A percentile compares a stretch with the other conserved stretches of the same genome.
Evolutionary conservation across 2,888 invertebrate species (phyloP).

Genomic region (Crocallis elinguaria): DNA sequence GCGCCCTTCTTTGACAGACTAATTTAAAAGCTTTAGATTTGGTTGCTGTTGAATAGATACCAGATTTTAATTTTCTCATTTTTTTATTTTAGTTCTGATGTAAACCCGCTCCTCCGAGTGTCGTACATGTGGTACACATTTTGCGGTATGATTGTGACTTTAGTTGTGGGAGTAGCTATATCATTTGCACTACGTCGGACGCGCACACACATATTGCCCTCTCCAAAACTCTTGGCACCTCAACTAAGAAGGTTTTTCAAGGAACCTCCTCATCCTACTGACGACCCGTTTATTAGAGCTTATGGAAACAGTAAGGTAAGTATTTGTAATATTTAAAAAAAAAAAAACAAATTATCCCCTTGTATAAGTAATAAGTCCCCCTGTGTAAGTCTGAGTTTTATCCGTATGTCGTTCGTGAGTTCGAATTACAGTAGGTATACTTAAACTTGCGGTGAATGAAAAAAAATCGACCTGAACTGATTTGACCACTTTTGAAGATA

Average conservation of each 20-base stretch:
- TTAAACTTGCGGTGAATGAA: too few relatives aligned
- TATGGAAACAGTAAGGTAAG: slow-evolving; percentile 69
- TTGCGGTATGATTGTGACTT: slow-evolving; percentile 63
- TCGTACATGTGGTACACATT: slow-evolving; percentile 93
- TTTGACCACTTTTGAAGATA: too few relatives aligned
- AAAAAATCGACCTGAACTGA: too few relatives aligned
- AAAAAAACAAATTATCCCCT: neutral
- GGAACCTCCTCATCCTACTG: slow-evolving; percentile 75
- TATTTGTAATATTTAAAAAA: neutral
- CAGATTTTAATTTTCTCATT: neutral
- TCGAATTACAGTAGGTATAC: too few relatives aligned
- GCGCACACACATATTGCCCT: slow-evolving; percentile 63
- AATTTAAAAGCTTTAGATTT: neutral
- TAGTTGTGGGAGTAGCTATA: slow-evolving; percentile 61
- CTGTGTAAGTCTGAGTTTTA: too few relatives aligned
- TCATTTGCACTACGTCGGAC: slow-evolving; percentile 60
- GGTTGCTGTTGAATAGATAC: neutral
- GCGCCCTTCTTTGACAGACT: neutral
- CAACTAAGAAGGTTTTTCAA: slow-evolving; percentile 86
- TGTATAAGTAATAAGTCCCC: too few relatives aligned
- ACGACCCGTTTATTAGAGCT: slow-evolving; percentile 71
- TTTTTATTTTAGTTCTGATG: slow-evolving; percentile 69
- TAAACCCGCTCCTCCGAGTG: slow-evolving; percentile 87
- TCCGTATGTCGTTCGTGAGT: too few relatives aligned
- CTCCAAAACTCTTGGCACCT: slow-evolving; percentile 87